Percentiles rank a stretch among this genome's conserved stretches.
Conservation (phyloP, 1,140 invertebrate genomes). For the Anoplophora glabripennis region DNA sequence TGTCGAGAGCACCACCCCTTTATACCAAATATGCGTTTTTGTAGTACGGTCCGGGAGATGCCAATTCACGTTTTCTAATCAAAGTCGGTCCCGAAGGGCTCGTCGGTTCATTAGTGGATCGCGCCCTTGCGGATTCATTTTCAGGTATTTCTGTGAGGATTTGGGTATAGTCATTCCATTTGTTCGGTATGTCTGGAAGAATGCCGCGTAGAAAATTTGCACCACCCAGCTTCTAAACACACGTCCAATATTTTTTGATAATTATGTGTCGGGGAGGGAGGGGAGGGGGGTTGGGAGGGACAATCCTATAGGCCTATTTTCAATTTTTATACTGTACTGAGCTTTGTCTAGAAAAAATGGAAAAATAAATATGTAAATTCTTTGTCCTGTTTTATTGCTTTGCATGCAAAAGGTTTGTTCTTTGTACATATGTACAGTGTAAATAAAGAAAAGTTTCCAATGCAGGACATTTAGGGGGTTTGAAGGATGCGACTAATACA, state of each 20-base stretch:
- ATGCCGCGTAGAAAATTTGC: constrained; percentile 23
- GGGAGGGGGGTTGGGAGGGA: no score
- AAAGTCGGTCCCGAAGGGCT: neutral
- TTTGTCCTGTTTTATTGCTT: neutral
- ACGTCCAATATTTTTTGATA: constrained; percentile 34
- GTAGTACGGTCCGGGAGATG: neutral
- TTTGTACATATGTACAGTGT: no score
- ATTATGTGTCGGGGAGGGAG: constrained; percentile 24
- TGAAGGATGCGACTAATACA: no score
- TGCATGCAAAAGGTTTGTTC: neutral
- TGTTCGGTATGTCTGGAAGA: neutral
- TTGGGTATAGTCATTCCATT: constrained; percentile 21
- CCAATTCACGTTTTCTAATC: no score
- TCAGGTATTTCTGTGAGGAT: neutral
- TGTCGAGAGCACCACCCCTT: neutral
- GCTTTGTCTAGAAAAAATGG: constrained; percentile 28
- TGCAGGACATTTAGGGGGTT: no score
- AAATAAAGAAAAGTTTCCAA: no score
- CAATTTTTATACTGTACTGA: constrained; percentile 35
- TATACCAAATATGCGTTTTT: neutral
- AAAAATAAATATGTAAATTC: neutral
- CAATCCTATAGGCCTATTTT: constrained; percentile 33
- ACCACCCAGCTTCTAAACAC: constrained; percentile 31
- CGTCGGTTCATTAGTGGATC: no score
- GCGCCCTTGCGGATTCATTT: neutral